Base-by-base conservation (phyloP, 2,888 invertebrate genomes). In the Eupithecia subumbrata region DNA sequence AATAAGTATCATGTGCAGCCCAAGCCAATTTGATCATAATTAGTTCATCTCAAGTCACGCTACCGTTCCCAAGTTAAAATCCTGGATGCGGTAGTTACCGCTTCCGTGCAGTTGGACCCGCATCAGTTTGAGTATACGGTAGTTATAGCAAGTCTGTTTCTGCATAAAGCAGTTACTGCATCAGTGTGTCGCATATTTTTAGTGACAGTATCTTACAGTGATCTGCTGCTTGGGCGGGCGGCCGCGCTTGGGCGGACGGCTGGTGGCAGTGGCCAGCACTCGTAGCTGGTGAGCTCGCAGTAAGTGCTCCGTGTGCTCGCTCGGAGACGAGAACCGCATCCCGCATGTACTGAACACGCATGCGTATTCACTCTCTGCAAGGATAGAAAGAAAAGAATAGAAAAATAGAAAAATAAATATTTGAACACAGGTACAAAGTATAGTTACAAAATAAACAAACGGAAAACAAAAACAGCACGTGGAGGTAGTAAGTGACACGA, bases 301-400 rank as follows among this genome's bases (percentile, higher is more conserved):
- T 84, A 95, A 85, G 84, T 95, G 94, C 86, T 93, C 93, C n/a
- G 94, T 93, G 90, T 95, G 94, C 83, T 88, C 92, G 83, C 90
- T 88, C 76, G 93, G 89, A 0, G 91, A 89, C 73, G 85, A 60
- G 82, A 94, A 84, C 60, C 89, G 87, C 82, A 83, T 87, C 80
- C 89, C 90, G 89, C 94, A 94, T 84, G 90, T 86, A 74, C 91
- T 88, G 90, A 94, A 94, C 88, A 94, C 94, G 89, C 94, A 94
- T 82, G 88, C 78, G 83, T 84, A 89, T 78, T 81, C 80, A 77
- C 81, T 83, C 76, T 81, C 88, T 82, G 80, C 45, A 43, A 72
- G 40, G 40, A 40, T 30, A 30, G 30, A 30, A 30, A 30, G 30
- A 30, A 30, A 2, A 30, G 30, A 30, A 30, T 30, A 30, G 30